Conservation (phyloP, 2,113 vertebrate species). For the Phocoena phocoena region DNA sequence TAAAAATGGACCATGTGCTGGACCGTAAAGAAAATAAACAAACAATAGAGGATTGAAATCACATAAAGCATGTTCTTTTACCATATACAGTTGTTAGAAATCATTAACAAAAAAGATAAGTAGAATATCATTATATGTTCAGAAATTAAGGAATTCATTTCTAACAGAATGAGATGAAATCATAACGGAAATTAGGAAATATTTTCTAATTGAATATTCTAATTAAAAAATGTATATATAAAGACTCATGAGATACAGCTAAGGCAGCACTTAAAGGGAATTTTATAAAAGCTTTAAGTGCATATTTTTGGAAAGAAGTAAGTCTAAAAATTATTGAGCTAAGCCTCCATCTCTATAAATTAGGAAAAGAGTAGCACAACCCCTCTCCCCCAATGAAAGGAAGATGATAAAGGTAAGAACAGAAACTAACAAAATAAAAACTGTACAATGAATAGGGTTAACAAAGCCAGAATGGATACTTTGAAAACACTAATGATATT, state of each 20-base stretch:
- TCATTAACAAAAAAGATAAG: neutral
- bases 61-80: neutral
- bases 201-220: neutral
- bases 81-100: neutral
- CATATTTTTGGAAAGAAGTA: neutral
- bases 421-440: neutral
- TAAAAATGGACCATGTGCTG: neutral
- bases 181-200: neutral
- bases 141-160: neutral
- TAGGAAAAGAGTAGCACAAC: too few relatives aligned
- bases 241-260: neutral
- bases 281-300: neutral
- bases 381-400: too few relatives aligned
- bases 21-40: neutral
- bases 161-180: neutral
- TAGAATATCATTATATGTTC: neutral
- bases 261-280: neutral
- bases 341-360: too few relatives aligned
- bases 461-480: neutral
- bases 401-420: too few relatives aligned
- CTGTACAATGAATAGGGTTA: neutral
- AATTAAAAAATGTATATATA: neutral
- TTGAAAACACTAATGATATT: neutral
- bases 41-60: neutral
- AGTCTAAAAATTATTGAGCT: too few relatives aligned